phyloP scores from a whole-genome alignment of 1,140 invertebrate genomes.

The Platyura marginata region DNA sequence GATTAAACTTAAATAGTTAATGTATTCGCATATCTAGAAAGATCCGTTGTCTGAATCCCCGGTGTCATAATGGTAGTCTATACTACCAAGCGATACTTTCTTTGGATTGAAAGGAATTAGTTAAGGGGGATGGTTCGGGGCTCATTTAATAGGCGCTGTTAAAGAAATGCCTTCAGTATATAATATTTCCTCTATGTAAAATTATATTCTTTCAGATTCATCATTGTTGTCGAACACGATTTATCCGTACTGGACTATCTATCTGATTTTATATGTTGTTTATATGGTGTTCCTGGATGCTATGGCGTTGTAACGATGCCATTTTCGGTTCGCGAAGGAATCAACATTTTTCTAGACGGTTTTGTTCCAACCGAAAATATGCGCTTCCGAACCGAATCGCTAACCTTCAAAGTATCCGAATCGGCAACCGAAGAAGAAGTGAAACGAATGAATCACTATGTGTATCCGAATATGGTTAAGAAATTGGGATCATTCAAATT shows the following conservation, averaged over 20 bases:
- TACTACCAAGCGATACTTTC: too few relatives aligned
- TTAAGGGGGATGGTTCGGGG: too few relatives aligned
- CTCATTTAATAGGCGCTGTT: too few relatives aligned
- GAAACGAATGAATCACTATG: constrained; percentile 89
- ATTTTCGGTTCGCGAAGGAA: constrained; percentile 97
- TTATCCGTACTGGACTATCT: constrained; percentile 97
- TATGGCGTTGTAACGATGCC: constrained; percentile 99
- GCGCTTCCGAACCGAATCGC: constrained; percentile 88
- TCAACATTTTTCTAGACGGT: constrained; percentile 99
- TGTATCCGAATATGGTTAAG: constrained; percentile 80
- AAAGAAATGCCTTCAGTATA: too few relatives aligned
- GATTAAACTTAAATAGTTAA: too few relatives aligned
- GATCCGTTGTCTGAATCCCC: too few relatives aligned
- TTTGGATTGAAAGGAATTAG: too few relatives aligned
- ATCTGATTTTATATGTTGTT: constrained; percentile 96
- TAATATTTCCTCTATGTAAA: too few relatives aligned
- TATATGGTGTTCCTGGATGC: constrained; percentile 95
- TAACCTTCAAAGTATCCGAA: constrained; percentile 97
- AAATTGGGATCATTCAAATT: constrained; percentile 73
- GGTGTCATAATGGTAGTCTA: too few relatives aligned
- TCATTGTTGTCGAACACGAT: constrained; percentile 99
- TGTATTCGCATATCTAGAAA: too few relatives aligned
- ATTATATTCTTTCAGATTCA: constrained; percentile 47
- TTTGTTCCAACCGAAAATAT: constrained; percentile 99
- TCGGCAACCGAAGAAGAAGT: constrained; percentile 91